Percentiles rank a stretch among this genome's conserved stretches.
These are phyloP conservation scores for Bombus balteatus DNA, from an alignment of 1,140 invertebrate genomes.

Conservation along the genomic window DNA sequence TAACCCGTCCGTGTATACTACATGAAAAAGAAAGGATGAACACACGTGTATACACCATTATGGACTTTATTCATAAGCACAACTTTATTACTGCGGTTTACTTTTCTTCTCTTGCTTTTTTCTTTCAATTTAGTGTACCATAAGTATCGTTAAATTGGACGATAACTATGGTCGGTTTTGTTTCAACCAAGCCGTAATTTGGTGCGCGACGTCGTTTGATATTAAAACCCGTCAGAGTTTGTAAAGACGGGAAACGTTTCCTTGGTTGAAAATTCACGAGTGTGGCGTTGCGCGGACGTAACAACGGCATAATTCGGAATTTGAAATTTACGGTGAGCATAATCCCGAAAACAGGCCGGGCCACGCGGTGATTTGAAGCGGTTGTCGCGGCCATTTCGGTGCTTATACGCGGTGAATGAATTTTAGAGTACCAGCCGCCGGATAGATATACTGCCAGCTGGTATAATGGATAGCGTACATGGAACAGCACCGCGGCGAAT, in stretches of 20 bases:
- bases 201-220: not conserved
- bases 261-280: not conserved
- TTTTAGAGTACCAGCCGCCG: slow-evolving; percentile 27
- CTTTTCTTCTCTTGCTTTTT: too few species aligned
- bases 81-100: not conserved
- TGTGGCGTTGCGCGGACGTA: not conserved
- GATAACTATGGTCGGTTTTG: too few species aligned
- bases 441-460: slow-evolving; percentile 51
- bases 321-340: slow-evolving; percentile 5
- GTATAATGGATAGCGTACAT: slow-evolving; percentile 64
- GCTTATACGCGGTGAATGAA: slow-evolving; percentile 21
- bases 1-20: too few species aligned
- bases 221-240: not conserved
- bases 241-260: not conserved
- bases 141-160: not conserved
- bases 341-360: slow-evolving; percentile 9
- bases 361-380: slow-evolving; percentile 18
- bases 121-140: not conserved
- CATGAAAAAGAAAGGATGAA: not conserved
- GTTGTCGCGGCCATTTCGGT: slow-evolving; percentile 41
- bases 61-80: slow-evolving; percentile 2
- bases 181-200: too few species aligned
- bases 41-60: not conserved
- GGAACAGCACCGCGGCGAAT: slow-evolving; percentile 63
- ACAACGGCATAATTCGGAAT: not conserved